Base-by-base conservation (phyloP, 2,113 vertebrate species). In the Strix aluco region DNA sequence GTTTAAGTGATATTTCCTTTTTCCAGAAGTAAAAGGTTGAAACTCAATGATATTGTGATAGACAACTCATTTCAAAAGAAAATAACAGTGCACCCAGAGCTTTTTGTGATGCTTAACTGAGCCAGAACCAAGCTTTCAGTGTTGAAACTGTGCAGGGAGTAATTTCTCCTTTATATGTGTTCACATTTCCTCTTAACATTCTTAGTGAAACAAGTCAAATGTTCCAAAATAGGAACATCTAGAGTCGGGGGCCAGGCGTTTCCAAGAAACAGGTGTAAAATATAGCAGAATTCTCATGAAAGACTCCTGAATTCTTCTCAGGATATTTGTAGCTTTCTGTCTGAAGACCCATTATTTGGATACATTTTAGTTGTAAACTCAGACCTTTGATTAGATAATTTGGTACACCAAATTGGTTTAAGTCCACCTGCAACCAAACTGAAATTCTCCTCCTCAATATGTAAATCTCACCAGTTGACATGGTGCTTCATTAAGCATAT, bases 1-100 rank as follows among this genome's bases (percentile, higher is more conserved):
- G 14, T 81, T 96, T 75, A 96, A 90, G 79, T 17, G 12, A 44
- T 92, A 90, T 87, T 96, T 94, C 30, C 1, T n/a, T 78, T 90
- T 89, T 88, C 40, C 61, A 87, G 59, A 83, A 90, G 16, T 65
- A 87, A 89, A 80, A 81, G 29, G 19, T 34, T 81, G 81, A 94
- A 82, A 95, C 21, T 78, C 70, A 69, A 65, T 89, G 38, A 54
- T 77, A 65, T n/a, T 90, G 32, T 89, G 80, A 81, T 69, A 95
- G 67, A 91, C 63, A 96, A 96, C 94, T 85, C 3, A 42, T 75
- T 96, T 83, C 19, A 96, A 92, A 93, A 86, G 3, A 91, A 92
- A 92, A 78, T 59, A 92, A 65, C 69, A 86, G 79, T 49, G 16
- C 55, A 96, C 42, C 34, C 75, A 72, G 84, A 82, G 55, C 2